phyloP scores from a whole-genome alignment of 2,888 invertebrate species.

The Odontothrips loti region DNA sequence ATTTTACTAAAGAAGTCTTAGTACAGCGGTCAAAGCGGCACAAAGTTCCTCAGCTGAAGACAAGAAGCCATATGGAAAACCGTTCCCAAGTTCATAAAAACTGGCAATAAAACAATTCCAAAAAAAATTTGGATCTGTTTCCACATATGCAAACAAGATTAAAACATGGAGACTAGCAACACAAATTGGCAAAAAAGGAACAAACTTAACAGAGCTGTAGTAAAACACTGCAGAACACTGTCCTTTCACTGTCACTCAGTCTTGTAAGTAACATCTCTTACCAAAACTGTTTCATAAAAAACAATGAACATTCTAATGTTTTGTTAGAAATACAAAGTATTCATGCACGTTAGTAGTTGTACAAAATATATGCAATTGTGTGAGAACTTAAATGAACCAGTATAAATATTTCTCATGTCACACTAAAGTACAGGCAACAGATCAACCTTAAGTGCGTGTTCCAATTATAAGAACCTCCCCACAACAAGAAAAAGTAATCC shows the following conservation, averaged over 20 bases:
- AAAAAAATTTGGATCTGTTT: background rate
- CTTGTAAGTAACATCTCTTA: constrained; percentile 2
- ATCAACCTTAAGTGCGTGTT: no score
- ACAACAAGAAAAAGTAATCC: background rate
- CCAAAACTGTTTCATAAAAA: background rate
- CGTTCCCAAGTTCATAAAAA: background rate
- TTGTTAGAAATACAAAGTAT: background rate
- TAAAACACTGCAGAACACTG: background rate
- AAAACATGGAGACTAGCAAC: constrained; percentile 7
- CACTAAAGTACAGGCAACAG: no score
- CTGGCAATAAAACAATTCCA: background rate
- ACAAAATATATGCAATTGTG: background rate
- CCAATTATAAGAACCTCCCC: background rate
- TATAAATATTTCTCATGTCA: background rate
- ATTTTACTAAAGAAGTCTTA: no score
- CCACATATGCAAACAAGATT: background rate
- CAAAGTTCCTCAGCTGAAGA: background rate
- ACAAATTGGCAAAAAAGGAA: constrained; percentile 25
- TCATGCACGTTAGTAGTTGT: background rate
- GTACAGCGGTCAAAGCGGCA: no score
- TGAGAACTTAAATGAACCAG: no score
- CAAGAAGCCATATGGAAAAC: background rate
- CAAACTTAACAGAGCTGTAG: background rate
- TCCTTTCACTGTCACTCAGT: constrained; percentile 8
- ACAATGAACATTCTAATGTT: constrained; percentile 5